These are phyloP conservation scores for Halictus quadricinctus DNA, from an alignment of 2,888 invertebrate genomes.

Conservation along the genomic window DNA sequence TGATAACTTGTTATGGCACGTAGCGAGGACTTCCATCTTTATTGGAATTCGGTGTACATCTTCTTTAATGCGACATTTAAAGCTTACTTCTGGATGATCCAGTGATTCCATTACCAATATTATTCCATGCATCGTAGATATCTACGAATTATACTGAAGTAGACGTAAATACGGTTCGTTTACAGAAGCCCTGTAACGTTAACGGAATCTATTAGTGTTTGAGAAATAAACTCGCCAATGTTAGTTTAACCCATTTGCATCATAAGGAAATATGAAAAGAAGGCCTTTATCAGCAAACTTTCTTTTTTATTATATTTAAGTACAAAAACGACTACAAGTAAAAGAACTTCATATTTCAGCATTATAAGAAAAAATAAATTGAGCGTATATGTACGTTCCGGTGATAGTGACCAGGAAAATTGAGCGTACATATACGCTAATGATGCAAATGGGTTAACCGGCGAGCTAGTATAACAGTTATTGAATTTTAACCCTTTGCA, in stretches of 20 bases:
- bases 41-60: conserved; percentile 28
- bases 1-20: not conserved
- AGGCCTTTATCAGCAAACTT: too few species aligned
- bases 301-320: too few species aligned
- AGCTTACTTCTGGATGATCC: conserved; percentile 25
- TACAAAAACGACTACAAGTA: too few species aligned
- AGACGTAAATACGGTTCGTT: conserved; percentile 15
- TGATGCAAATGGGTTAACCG: not conserved
- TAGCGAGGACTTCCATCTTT: conserved; percentile 6
- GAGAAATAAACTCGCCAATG: not conserved
- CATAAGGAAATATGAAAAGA: too few species aligned
- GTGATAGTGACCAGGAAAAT: too few species aligned
- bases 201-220: not conserved
- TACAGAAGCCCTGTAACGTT: not conserved
- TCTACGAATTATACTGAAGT: conserved; percentile 22
- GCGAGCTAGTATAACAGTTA: not conserved
- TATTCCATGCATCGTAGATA: conserved; percentile 24
- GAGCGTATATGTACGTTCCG: too few species aligned
- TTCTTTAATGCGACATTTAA: conserved; percentile 36
- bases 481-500: not conserved
- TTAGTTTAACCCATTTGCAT: not conserved
- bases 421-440: too few species aligned
- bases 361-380: too few species aligned
- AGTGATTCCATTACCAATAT: conserved; percentile 37
- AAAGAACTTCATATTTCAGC: too few species aligned